These are phyloP conservation scores for Sweltsa coloradensis DNA, from an alignment of 1,140 invertebrate species.

Conservation along the genomic window DNA sequence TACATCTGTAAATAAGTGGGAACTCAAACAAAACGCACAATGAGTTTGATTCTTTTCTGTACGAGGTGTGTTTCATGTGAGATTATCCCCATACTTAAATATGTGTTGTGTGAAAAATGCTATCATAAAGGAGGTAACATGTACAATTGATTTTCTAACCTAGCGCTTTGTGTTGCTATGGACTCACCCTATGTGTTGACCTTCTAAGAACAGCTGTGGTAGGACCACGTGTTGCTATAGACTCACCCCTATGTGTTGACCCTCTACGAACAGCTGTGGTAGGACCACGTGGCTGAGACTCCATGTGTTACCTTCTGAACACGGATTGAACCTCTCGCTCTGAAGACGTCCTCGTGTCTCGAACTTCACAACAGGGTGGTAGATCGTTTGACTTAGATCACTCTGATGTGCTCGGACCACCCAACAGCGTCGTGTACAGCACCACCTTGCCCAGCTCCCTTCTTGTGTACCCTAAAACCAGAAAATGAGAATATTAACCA, in stretches of 20 bases:
- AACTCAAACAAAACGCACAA: no score
- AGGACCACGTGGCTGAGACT: constrained; percentile 55
- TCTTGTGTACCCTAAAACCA: constrained; percentile 69
- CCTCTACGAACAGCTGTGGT: constrained; percentile 90
- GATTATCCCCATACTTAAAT: no score
- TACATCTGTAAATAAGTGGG: no score
- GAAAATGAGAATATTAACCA: constrained; percentile 14
- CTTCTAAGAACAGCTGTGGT: no score
- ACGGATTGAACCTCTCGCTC: constrained; percentile 79
- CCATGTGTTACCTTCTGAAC: constrained; percentile 71
- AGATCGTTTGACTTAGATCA: constrained; percentile 75
- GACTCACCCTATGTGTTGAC: no score
- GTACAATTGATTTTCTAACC: no score
- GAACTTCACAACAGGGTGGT: constrained; percentile 85
- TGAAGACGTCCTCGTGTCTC: constrained; percentile 90
- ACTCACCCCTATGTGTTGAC: constrained; percentile 82
- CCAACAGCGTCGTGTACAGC: constrained; percentile 87
- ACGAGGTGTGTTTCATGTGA: no score
- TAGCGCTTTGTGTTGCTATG: no score
- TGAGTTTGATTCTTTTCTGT: no score
- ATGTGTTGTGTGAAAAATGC: no score
- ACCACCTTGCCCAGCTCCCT: constrained; percentile 86
- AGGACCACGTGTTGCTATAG: neutral
- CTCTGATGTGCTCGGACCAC: constrained; percentile 82
- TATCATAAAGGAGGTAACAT: no score